Evolutionary conservation across 2,113 vertebrate species (phyloP), one percentile per base, ranked within the genome.

Genomic region (Nothobranchius kuhntae): DNA sequence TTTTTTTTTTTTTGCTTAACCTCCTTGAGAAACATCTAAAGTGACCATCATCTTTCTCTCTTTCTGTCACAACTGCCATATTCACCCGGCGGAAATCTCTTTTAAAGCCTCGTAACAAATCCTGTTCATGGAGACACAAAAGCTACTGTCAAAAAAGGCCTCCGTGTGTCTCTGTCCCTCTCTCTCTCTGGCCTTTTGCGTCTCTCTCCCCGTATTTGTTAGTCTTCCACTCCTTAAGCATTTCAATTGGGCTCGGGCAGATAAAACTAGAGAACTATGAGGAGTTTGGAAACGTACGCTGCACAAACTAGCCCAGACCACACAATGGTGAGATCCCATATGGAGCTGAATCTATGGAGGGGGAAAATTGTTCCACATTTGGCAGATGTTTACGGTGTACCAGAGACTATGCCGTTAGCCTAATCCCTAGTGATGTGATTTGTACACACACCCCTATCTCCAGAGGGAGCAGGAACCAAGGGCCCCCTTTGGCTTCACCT

Each of bases 361-460:
- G 75, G 65, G 83, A 70, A 65, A 90, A 91, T 89, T 83, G 92
- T 91, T 92, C 92, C 92, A 89, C 89, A 91, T 91, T 89, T 92
- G 78, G 89, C 82, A 85, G 88, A 92, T 93, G 91, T 93, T 91
- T 92, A 93, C 81, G 84, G 87, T 87, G 81, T 88, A 86, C 81
- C 88, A 87, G 83, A 88, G 89, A 88, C 91, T 89, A 63, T 84
- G 93, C 89, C 86, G 88, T 92, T 90, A 87, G 90, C 88, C 90
- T 94, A 93, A 94, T 94, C 91, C 91, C 89, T 82, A 76, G 80
- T 94, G 91, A 93, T 93, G 93, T 93, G 92, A 93, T 94, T 94
- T 93, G 91, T 92, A 91, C 90, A 89, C 91, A 86, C 86, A 89
- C 86, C 85, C 85, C 86, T 90, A 91, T 92, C 91, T 92, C 88